phyloP scores from a whole-genome alignment of 2,113 vertebrate genomes.

The Terrapene triunguis region DNA sequence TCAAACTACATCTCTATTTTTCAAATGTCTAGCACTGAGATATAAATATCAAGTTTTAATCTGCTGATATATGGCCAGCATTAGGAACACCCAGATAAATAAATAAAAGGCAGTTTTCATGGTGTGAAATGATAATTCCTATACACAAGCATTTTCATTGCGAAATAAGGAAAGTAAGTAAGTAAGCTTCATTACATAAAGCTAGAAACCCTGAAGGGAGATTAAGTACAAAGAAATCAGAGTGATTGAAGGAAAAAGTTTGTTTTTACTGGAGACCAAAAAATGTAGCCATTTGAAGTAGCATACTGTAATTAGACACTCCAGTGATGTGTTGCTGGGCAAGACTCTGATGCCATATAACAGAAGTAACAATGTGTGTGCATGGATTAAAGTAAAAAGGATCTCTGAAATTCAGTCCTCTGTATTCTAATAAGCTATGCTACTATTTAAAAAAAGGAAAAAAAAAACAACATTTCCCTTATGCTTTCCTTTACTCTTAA shows the following conservation, averaged over 20 bases:
- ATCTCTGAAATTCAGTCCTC: slow-evolving; percentile 19
- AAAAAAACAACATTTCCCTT: slow-evolving; percentile 45
- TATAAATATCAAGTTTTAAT: slow-evolving; percentile 57
- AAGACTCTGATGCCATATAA: slow-evolving; percentile 31
- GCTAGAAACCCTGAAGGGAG: slow-evolving; percentile 21
- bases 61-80: slow-evolving; percentile 57
- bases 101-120: slow-evolving; percentile 14
- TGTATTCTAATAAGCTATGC: slow-evolving; percentile 20
- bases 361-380: slow-evolving; percentile 21
- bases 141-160: slow-evolving; percentile 50
- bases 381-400: slow-evolving; percentile 22
- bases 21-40: slow-evolving; percentile 35
- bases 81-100: slow-evolving; percentile 34
- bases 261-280: slow-evolving; percentile 9
- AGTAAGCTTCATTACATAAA: slow-evolving; percentile 22
- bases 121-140: slow-evolving; percentile 45
- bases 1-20: slow-evolving; percentile 33
- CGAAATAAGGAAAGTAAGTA: slow-evolving; percentile 40
- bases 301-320: background rate
- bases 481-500: slow-evolving; percentile 44
- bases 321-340: slow-evolving; percentile 10
- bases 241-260: background rate
- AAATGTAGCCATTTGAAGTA: slow-evolving; percentile 40
- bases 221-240: slow-evolving; percentile 7
- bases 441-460: slow-evolving; percentile 30